Evolutionary conservation across 1,140 invertebrate genomes (phyloP), one percentile per base, ranked within the genome.

Genomic region (Lepidotrigona ventralis): DNA sequence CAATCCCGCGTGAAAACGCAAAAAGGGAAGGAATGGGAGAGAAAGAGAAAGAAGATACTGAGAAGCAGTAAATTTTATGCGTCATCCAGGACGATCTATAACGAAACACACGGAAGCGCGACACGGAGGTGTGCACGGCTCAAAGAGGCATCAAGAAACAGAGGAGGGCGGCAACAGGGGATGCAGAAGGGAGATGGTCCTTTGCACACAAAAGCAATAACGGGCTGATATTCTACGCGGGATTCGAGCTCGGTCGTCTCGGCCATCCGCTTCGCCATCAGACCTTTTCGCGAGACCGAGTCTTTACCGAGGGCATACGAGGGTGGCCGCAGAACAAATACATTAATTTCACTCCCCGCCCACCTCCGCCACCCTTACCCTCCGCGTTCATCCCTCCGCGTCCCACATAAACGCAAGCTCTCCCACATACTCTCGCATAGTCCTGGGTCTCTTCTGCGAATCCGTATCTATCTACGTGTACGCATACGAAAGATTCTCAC

Each of bases 301-400:
- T 81, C 72, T 83, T 86, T 80, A 81, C 77, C 87, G 86, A 88
- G 88, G 90, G 88, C 91, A 91, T 85, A 90, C 88, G 91, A 92
- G 92, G 92, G 92, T 92, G 90, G 92, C 91, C 91, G 87, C 92
- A 92, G 92, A 92, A 92, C 92, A 92, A 92, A 92, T 92, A 92
- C 91, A 92, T 92, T 92, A 92, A 92, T 92, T 92, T 92, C 90
- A 90, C 87, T 90, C 90, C 79, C 86, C 66, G 53, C 76, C 26
- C 79, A 17, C 60, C 76, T 69, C 85, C 83, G 78, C 85, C 76
- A 82, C 83, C 86, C 64, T 84, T 87, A 75, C 83, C 87, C 87
- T 60, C n/a, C 29, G 39, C 29, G 60, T 79, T 29, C 73, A 66
- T 68, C 80, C 78, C 68, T 72, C 23, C 64, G 51, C 81, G 83